phyloP scores from a whole-genome alignment of 30 jellyfish, hydroid and myxozoan species.

The Catostylus mosaicus region DNA sequence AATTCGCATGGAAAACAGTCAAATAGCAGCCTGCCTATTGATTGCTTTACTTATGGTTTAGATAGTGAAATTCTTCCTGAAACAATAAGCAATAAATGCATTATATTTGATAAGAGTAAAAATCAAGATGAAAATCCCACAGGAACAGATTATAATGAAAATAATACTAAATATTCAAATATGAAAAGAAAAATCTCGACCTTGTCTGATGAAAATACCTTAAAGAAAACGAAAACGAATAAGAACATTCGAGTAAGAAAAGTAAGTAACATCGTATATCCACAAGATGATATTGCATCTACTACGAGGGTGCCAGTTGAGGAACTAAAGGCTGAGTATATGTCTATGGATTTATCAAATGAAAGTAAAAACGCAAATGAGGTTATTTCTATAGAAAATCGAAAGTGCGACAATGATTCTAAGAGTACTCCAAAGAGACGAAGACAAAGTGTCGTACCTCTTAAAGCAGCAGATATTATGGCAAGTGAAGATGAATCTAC shows the following conservation, averaged over 20 bases:
- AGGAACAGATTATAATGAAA: too few species aligned
- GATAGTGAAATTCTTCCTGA: too few species aligned
- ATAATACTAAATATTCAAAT: too few species aligned
- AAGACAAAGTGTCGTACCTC: conserved; percentile 26
- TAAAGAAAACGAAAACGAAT: too few species aligned
- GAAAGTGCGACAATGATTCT: neutral
- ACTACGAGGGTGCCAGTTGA: neutral
- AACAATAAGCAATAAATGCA: too few species aligned
- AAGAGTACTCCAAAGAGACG: neutral
- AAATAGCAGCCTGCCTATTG: too few species aligned
- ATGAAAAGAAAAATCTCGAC: too few species aligned
- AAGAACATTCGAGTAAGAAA: neutral
- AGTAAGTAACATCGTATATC: conserved; percentile 1
- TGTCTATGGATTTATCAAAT: neutral
- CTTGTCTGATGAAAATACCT: too few species aligned
- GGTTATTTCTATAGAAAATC: neutral
- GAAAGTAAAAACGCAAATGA: neutral
- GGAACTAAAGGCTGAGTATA: neutral
- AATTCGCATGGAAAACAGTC: too few species aligned
- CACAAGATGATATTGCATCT: neutral
- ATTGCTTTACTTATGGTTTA: too few species aligned
- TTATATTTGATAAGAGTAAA: too few species aligned
- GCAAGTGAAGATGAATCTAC: neutral
- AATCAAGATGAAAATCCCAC: too few species aligned
- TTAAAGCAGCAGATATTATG: conserved; percentile 31